Conservation (phyloP, 2,113 vertebrate genomes). For the Azemiops feae region DNA sequence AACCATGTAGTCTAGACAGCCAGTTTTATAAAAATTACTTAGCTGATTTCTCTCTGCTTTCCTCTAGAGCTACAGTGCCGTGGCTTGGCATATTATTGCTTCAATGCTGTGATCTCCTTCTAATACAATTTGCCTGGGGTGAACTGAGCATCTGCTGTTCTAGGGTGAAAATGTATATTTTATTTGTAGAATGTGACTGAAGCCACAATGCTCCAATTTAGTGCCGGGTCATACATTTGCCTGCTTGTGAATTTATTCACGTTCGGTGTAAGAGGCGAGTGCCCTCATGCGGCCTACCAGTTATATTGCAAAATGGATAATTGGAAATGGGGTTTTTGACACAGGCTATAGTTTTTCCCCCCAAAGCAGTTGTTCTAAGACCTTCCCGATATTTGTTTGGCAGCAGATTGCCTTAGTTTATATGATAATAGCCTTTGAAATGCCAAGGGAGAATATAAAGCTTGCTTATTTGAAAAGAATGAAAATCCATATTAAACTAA, state of each 20-base stretch:
- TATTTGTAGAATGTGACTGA: neutral
- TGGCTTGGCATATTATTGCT: neutral
- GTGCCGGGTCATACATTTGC: neutral
- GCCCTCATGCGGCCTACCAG: conserved; percentile 7
- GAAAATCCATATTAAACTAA: neutral
- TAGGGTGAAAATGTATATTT: conserved; percentile 10
- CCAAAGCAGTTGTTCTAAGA: neutral
- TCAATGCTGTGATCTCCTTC: neutral
- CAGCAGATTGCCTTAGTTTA: neutral
- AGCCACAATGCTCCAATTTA: neutral
- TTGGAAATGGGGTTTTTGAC: neutral
- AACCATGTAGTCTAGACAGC: neutral
- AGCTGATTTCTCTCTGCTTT: conserved; percentile 9
- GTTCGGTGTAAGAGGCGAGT: neutral
- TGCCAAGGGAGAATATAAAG: neutral
- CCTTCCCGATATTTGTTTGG: neutral
- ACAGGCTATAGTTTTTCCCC: neutral
- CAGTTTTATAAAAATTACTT: neutral
- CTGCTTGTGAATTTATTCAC: neutral
- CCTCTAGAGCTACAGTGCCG: neutral
- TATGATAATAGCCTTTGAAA: neutral
- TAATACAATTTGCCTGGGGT: neutral
- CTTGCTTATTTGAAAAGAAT: neutral
- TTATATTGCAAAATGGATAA: neutral
- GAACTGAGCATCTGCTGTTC: neutral